Base-by-base conservation (phyloP, 2,888 invertebrate genomes). In the Parnassius apollo region DNA sequence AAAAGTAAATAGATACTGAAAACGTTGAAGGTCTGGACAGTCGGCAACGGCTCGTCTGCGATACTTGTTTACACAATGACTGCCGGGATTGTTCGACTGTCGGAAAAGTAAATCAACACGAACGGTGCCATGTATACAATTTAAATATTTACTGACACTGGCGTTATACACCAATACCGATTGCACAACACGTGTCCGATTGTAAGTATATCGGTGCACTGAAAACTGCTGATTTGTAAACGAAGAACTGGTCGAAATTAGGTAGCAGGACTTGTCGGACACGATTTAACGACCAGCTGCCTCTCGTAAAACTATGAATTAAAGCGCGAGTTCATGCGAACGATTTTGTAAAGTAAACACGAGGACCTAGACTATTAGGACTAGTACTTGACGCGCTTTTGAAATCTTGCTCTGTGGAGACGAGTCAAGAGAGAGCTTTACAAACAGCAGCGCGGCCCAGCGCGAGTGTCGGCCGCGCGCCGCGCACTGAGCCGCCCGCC, bases 401-500 rank as follows among this genome's bases (percentile, higher is more conserved):
- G 48, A 48, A 48, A 13, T 3, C 13, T 48, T 48, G 48, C 7
- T 48, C 48, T n/a, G 7, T 9, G 48, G 48, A n/a, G 2, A n/a
- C 13, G 48, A 48, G 48, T 48, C 48, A 8, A 13, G 4, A 12
- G 48, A 3, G 13, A 13, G 48, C n/a, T n/a, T 11, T 8, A 18
- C 13, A 13, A 13, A 8, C n/a, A 48, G 48, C 48, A 9, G 62
- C 68, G 71, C 68, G 68, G 65, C 59, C 70, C 66, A 64, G 71
- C 71, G 76, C 85, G 81, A 76, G 80, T 80, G 71, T 72, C 78
- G 78, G 77, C 75, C 71, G 85, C 86, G 85, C 88, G 85, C 84
- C 86, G 83, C 83, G 82, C 86, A 86, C 88, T 86, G 88, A 82
- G 72, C 73, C 68, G 65, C 65, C 49, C 42, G 52, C 45, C 25